Percentiles rank a stretch among this genome's conserved stretches.
Evolutionary conservation across 2,113 vertebrate genomes (phyloP).

Genomic region (Triplophysa tibetana): DNA sequence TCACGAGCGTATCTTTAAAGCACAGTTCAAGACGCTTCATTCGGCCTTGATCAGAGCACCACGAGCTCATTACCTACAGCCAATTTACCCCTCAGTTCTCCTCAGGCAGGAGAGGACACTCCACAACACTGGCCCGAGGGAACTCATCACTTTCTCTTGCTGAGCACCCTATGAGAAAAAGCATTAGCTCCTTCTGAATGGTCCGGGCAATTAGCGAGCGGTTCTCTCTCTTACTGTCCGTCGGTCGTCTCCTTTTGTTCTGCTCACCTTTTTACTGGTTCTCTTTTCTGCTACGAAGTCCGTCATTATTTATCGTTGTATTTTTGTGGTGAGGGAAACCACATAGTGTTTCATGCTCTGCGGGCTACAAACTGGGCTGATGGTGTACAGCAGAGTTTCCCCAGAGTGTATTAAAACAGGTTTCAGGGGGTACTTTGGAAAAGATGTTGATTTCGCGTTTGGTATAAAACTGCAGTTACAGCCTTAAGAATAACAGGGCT

Average conservation of each 20-base stretch:
- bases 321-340: too few species aligned
- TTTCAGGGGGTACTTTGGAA: too few species aligned
- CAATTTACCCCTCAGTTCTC: slow-evolving; percentile 20
- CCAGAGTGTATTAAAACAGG: too few species aligned
- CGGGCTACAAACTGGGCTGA: too few species aligned
- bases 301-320: neutral
- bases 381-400: too few species aligned
- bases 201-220: slow-evolving; percentile 23
- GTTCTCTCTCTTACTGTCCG: slow-evolving; percentile 12
- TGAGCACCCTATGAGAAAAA: slow-evolving; percentile 14
- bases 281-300: neutral
- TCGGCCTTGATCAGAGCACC: slow-evolving; percentile 30
- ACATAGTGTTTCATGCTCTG: too few species aligned
- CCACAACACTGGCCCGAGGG: neutral
- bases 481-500: too few species aligned
- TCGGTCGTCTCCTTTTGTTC: neutral
- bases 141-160: slow-evolving; percentile 15
- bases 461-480: too few species aligned
- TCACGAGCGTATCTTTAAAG: slow-evolving; percentile 16
- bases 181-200: slow-evolving; percentile 43
- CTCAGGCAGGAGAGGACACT: slow-evolving; percentile 25
- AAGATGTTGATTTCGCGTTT: too few species aligned
- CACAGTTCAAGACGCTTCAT: neutral
- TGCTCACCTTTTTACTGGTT: neutral
- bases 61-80: slow-evolving; percentile 42